These are phyloP conservation scores for Rhinolophus ferrumequinum DNA, from an alignment of 2,113 vertebrate genomes.

Conservation along the genomic window DNA sequence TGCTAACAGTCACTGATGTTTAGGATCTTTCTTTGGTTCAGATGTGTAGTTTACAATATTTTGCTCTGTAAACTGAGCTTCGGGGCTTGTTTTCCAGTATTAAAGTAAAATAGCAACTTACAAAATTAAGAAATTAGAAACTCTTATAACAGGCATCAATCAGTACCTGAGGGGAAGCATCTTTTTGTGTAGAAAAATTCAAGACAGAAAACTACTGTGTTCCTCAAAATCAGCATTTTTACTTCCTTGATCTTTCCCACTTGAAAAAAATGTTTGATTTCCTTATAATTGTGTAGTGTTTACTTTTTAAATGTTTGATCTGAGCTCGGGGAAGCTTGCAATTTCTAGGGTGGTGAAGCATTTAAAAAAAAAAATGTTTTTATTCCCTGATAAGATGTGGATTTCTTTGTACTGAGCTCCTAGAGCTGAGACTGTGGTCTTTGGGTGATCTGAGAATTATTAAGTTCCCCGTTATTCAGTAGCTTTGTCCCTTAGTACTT, in stretches of 20 bases:
- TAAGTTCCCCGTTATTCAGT: not conserved
- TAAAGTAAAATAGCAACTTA: slow-evolving; percentile 30
- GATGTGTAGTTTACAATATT: not conserved
- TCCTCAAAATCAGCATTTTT: slow-evolving; percentile 39
- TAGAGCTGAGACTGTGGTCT: not conserved
- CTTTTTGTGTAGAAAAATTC: slow-evolving; percentile 49
- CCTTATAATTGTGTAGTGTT: slow-evolving; percentile 67
- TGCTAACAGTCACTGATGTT: not conserved
- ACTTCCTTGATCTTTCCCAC: slow-evolving; percentile 53
- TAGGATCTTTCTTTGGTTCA: not conserved
- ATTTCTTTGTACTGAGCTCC: slow-evolving; percentile 1
- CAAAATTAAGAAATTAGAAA: not conserved
- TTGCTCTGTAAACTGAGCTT: slow-evolving; percentile 26
- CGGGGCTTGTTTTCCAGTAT: not conserved
- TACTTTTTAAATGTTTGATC: slow-evolving; percentile 61
- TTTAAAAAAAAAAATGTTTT: not conserved
- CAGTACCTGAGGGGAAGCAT: not conserved
- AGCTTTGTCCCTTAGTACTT: not conserved
- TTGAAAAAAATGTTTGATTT: slow-evolving; percentile 66
- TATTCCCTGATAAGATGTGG: not conserved
- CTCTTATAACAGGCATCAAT: not conserved
- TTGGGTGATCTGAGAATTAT: not conserved
- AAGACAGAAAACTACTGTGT: not conserved
- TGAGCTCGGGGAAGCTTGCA: slow-evolving; percentile 21
- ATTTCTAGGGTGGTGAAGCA: slow-evolving; percentile 32